phyloP scores from a whole-genome alignment of 2,113 vertebrate genomes.

The Scortum barcoo region DNA sequence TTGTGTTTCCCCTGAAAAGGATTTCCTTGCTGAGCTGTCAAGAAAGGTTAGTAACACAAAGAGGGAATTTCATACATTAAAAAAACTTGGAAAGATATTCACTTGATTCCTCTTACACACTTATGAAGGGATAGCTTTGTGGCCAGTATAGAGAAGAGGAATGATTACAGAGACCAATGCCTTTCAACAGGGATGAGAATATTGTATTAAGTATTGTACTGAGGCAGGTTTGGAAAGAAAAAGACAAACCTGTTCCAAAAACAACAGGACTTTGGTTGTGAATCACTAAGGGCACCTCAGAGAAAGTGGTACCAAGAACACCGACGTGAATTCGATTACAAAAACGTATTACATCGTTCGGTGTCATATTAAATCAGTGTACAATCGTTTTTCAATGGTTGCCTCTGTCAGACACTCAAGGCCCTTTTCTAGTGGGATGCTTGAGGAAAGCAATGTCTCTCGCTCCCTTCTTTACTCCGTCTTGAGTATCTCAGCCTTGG shows the following conservation, averaged over 20 bases:
- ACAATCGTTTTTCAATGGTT: constrained; percentile 48
- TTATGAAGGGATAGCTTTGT: neutral
- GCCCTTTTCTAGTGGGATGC: constrained; percentile 34
- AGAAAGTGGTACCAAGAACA: constrained; percentile 41
- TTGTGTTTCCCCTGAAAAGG: neutral
- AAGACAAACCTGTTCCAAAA: neutral
- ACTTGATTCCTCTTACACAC: neutral
- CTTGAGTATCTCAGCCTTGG: constrained; percentile 64
- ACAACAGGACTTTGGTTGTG: constrained; percentile 21
- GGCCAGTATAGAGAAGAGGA: neutral
- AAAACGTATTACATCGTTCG: constrained; percentile 41
- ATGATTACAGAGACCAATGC: neutral
- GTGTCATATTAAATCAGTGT: constrained; percentile 61
- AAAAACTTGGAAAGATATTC: neutral
- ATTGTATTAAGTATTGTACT: neutral
- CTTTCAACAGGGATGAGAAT: neutral
- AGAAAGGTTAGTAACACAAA: constrained; percentile 1
- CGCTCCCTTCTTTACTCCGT: constrained; percentile 56
- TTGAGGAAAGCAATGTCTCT: constrained; percentile 52
- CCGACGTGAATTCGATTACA: constrained; percentile 37
- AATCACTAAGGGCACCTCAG: constrained; percentile 33
- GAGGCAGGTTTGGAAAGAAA: neutral
- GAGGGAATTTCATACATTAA: neutral
- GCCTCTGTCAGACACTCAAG: constrained; percentile 51
- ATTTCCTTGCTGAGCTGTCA: constrained; percentile 1